Conservation (phyloP, 37 sponge, comb jelly and placozoan species). For the Cladorhizidae sp. region DNA sequence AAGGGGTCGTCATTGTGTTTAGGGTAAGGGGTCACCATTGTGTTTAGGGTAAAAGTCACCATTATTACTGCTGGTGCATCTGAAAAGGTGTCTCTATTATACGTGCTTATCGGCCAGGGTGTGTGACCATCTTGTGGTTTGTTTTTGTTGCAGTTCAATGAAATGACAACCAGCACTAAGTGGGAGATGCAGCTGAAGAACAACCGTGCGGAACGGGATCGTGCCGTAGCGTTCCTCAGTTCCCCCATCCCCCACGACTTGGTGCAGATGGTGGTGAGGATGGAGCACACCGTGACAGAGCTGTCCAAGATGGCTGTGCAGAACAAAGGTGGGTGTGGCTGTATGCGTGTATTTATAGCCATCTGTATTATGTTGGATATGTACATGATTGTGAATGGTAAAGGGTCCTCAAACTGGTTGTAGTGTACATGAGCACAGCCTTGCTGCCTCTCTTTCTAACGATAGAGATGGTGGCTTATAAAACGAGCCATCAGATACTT, state of each 20-base stretch:
- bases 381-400: too few species aligned
- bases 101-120: too few species aligned
- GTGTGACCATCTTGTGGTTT: too few species aligned
- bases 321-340: conserved; percentile 14
- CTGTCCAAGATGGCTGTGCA: conserved; percentile 16
- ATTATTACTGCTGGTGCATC: too few species aligned
- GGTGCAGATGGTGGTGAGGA: conserved; percentile 44
- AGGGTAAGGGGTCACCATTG: too few species aligned
- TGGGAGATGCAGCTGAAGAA: conserved; percentile 42
- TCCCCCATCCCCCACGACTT: conserved; percentile 40
- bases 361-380: too few species aligned
- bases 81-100: too few species aligned
- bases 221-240: conserved; percentile 21
- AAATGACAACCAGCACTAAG: conserved; percentile 30
- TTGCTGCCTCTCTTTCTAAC: too few species aligned
- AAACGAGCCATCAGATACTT: too few species aligned
- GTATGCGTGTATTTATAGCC: conserved; percentile 13
- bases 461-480: too few species aligned
- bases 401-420: neutral
- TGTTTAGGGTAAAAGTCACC: too few species aligned
- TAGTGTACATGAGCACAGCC: neutral
- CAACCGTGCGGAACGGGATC: conserved; percentile 52
- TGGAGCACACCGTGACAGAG: conserved; percentile 71
- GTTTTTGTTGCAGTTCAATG: conserved; percentile 77
- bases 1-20: too few species aligned